Percentiles rank a stretch among this genome's conserved stretches.
Evolutionary conservation across 2,113 vertebrate genomes (phyloP).

Genomic region (Stegastes partitus): DNA sequence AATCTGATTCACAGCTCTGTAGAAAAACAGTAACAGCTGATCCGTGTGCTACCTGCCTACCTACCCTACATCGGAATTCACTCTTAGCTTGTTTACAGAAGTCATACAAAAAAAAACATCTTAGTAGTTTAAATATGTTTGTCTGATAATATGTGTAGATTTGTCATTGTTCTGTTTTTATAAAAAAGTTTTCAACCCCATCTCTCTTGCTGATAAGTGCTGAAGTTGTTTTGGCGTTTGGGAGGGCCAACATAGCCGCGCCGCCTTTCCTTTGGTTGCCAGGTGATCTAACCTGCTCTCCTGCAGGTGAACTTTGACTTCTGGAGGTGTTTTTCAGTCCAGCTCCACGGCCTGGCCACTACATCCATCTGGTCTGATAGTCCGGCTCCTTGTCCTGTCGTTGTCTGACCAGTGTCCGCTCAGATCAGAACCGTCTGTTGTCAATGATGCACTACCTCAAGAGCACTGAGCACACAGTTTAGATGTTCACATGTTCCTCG

Average conservation of each 20-base stretch:
- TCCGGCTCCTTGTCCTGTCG: slow-evolving; percentile 23
- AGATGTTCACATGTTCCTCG: too few species aligned
- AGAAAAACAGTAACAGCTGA: slow-evolving; percentile 71
- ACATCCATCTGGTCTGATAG: slow-evolving; percentile 77
- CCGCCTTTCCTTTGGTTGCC: slow-evolving; percentile 79
- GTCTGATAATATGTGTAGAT: slow-evolving; percentile 71
- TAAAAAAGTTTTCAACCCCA: slow-evolving; percentile 49
- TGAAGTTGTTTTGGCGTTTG: slow-evolving; percentile 69
- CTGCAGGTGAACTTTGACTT: slow-evolving; percentile 45
- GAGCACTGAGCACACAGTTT: slow-evolving; percentile 8
- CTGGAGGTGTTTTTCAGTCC: slow-evolving; percentile 31
- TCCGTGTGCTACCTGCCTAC: slow-evolving; percentile 66
- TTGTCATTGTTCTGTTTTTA: slow-evolving; percentile 64
- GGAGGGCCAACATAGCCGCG: slow-evolving; percentile 32
- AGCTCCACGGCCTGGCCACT: slow-evolving; percentile 37
- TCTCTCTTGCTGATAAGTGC: slow-evolving; percentile 71
- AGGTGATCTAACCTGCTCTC: slow-evolving; percentile 48
- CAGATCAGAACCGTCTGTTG: slow-evolving; percentile 27
- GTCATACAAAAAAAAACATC: slow-evolving; percentile 60
- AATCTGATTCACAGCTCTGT: slow-evolving; percentile 79
- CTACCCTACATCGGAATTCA: not conserved
- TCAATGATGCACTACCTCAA: slow-evolving; percentile 13
- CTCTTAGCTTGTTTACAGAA: slow-evolving; percentile 26
- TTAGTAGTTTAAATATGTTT: slow-evolving; percentile 78
- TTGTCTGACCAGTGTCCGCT: not conserved